Evolutionary conservation across 2,797 vertebrate species (phyloP).

Genomic region (Arctocebus calabarensis): DNA sequence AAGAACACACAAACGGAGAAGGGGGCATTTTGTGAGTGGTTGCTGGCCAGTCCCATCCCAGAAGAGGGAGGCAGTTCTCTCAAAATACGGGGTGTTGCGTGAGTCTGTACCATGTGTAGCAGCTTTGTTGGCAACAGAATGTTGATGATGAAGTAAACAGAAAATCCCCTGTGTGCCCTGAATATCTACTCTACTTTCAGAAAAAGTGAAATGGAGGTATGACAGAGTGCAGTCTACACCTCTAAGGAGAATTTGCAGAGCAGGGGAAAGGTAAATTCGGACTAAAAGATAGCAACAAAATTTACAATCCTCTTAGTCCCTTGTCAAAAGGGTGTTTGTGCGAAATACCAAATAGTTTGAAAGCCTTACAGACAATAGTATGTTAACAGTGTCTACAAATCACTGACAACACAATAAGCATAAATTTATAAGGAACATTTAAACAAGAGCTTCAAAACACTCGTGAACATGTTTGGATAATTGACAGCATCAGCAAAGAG

Average conservation of each 20-base stretch:
- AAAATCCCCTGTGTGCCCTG: background rate
- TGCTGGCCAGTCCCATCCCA: background rate
- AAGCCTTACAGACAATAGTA: background rate
- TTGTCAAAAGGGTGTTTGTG: background rate
- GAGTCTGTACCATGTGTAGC: too few species aligned
- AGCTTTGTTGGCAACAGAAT: background rate
- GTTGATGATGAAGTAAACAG: background rate
- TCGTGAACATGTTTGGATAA: background rate
- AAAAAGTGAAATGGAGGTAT: conserved; percentile 8
- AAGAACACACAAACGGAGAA: background rate
- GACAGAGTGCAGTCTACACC: background rate
- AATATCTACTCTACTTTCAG: background rate
- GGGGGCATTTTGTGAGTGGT: background rate
- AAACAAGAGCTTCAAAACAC: background rate
- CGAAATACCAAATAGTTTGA: conserved; percentile 35
- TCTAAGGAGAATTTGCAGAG: background rate
- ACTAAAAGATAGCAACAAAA: conserved; percentile 4
- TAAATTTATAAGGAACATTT: background rate
- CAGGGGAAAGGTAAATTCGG: background rate
- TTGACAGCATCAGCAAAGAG: background rate
- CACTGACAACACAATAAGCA: background rate
- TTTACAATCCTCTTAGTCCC: background rate
- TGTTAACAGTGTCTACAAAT: background rate
- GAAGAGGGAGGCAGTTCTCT: background rate
- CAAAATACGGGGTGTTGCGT: background rate